Base-by-base conservation (phyloP, 1,140 invertebrate genomes). In the Drosophila lacertosa region DNA sequence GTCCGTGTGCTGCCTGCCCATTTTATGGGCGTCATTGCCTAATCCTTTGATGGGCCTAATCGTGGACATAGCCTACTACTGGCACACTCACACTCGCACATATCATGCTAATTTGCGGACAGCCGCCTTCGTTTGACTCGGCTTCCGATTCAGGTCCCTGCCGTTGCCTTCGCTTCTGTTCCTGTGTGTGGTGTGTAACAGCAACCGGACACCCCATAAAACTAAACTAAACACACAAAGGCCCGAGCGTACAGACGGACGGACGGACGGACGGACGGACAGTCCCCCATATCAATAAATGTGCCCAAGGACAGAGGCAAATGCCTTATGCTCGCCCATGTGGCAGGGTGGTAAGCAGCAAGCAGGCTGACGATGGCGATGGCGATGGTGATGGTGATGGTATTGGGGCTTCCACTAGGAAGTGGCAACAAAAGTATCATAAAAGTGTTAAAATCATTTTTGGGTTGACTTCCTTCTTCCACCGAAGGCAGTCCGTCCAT, bases 21-120 rank as follows among this genome's bases (percentile, higher is more conserved):
- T 59, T 67, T 72, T 55, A 72, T 72, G 69, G 45, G 62, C 68
- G 62, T 72, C 62, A 66, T 63, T 72, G 71, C 73, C 74, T 88
- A 88, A 88, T 88, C 82, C 82, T 88, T 88, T 88, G 82, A 88
- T 88, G 82, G 82, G 67, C 74, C 82, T 88, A 86, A 86, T 86
- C 81, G 74, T 63, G 75, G 58, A 60, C 82, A 51, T 48, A 29
- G 39, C 55, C 47, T 54, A 39, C 57, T 11, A 35, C 76, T 48
- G 11, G 7, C 32, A 13, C 39, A 13, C 39, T 26, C 32, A 11
- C 47, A 39, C 40, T 50, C 45, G 53, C 67, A 58, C 44, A 58
- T 67, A 80, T 88, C 70, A 88, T 88, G 82, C 82, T 88, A 88
- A 88, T 88, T 88, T 88, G 82, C 83, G 82, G 82, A 88, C 78